A percentile compares a stretch with the other conserved stretches of the same genome.
Conservation (phyloP, 2,113 vertebrate species). For the Phalacrocorax carbo region DNA sequence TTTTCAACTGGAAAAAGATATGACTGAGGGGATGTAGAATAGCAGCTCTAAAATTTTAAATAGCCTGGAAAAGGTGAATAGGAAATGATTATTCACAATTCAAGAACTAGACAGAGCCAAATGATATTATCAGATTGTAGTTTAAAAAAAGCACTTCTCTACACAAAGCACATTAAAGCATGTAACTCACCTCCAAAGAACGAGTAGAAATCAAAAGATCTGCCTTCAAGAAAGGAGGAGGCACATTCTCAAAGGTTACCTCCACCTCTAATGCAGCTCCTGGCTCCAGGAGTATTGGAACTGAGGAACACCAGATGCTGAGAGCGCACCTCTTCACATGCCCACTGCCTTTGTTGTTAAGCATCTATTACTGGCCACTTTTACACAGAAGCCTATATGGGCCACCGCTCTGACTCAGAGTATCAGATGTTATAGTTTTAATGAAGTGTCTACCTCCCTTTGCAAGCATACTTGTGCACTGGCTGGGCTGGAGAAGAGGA, state of each 20-base stretch:
- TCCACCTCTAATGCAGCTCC: not conserved
- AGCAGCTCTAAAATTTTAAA: conserved; percentile 22
- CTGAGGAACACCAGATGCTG: not conserved
- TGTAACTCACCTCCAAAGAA: not conserved
- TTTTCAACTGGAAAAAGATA: conserved; percentile 10
- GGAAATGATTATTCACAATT: conserved; percentile 32
- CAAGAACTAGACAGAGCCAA: not conserved
- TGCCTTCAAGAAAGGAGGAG: not conserved
- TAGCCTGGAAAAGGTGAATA: conserved; percentile 22
- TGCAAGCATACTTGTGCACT: not conserved
- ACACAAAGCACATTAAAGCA: not conserved
- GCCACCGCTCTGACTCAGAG: not conserved
- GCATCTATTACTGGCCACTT: not conserved
- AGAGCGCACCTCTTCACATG: not conserved
- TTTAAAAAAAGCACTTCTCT: not conserved
- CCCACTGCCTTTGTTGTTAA: not conserved
- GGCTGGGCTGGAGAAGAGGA: not conserved
- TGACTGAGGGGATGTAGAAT: not conserved
- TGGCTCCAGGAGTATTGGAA: not conserved
- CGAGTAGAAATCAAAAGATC: not conserved
- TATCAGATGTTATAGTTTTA: not conserved
- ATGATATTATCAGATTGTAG: not conserved
- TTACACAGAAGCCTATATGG: not conserved
- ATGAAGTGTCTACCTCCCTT: not conserved
- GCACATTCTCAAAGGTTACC: not conserved